phyloP scores from a whole-genome alignment of 2,888 invertebrate species.

The Minunthozetes semirufus region DNA sequence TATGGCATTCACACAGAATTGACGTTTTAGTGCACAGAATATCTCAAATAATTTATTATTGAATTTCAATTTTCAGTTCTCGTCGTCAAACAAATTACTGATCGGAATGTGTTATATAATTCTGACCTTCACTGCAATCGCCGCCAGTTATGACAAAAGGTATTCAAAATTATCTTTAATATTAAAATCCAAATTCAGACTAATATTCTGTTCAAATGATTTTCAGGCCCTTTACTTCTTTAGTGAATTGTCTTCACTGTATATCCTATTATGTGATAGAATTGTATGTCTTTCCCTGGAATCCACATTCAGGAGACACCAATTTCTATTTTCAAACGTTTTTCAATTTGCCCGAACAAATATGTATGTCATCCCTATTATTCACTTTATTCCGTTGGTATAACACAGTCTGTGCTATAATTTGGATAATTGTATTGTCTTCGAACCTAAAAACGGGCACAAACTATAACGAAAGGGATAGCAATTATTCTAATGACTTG shows the following conservation, averaged over 20 bases:
- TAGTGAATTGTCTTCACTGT: background rate
- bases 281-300: slow-evolving; percentile 15
- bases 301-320: background rate
- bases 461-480: background rate
- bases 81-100: background rate
- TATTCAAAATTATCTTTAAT: slow-evolving; percentile 4
- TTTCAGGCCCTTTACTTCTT: background rate
- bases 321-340: background rate
- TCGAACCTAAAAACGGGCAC: background rate
- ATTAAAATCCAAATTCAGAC: background rate
- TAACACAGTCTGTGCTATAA: background rate
- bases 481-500: background rate
- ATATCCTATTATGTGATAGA: background rate
- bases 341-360: background rate
- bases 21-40: background rate
- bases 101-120: slow-evolving; percentile 8
- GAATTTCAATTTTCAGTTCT: background rate
- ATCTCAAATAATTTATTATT: background rate
- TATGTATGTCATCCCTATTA: background rate
- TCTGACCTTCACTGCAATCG: slow-evolving; percentile 11
- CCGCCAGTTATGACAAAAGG: slow-evolving; percentile 18
- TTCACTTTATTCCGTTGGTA: slow-evolving; percentile 2
- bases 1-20: background rate
- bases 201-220: background rate
- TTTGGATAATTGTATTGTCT: background rate